phyloP scores from a whole-genome alignment of 2,797 vertebrate species.

The Sarcophilus harrisii region DNA sequence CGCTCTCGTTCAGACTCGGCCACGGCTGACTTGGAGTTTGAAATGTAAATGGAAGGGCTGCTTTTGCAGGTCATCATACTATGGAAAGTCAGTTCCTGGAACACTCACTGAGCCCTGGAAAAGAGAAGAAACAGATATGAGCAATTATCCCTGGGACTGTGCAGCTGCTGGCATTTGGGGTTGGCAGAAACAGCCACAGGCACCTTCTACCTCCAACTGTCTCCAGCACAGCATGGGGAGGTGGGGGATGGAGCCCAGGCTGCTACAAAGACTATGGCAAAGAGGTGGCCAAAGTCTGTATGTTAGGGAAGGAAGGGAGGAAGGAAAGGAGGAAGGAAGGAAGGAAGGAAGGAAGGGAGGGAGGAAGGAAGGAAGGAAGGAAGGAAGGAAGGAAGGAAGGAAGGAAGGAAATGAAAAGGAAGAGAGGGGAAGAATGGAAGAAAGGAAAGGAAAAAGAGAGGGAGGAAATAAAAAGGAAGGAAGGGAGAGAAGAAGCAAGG shows the following conservation, averaged over 20 bases:
- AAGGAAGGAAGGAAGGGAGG: too few species aligned
- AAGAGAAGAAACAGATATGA: constrained; percentile 81
- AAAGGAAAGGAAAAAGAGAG: too few species aligned
- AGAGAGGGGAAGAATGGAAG: not conserved
- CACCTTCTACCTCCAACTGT: constrained; percentile 72
- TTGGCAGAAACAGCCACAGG: constrained; percentile 67
- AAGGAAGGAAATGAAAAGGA: not conserved
- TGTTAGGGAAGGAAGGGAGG: not conserved
- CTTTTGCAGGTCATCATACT: constrained; percentile 74
- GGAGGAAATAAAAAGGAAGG: fast-evolving
- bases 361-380: fast-evolving
- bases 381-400: too few species aligned
- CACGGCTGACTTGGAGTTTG: constrained; percentile 80
- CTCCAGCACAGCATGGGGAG: constrained; percentile 39
- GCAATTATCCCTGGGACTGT: constrained; percentile 73
- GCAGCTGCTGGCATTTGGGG: constrained; percentile 77
- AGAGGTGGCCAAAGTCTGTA: not conserved
- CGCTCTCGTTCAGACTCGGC: constrained; percentile 79
- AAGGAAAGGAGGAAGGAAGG: too few species aligned
- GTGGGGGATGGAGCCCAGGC: not conserved
- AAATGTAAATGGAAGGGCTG: constrained; percentile 75
- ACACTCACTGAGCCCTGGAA: constrained; percentile 76
- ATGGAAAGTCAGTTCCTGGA: constrained; percentile 74
- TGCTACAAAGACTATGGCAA: not conserved
- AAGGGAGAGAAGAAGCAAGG: too few species aligned